These are phyloP conservation scores for Pogonophryne albipinna DNA, from an alignment of 2,797 vertebrate genomes.

Conservation along the genomic window DNA sequence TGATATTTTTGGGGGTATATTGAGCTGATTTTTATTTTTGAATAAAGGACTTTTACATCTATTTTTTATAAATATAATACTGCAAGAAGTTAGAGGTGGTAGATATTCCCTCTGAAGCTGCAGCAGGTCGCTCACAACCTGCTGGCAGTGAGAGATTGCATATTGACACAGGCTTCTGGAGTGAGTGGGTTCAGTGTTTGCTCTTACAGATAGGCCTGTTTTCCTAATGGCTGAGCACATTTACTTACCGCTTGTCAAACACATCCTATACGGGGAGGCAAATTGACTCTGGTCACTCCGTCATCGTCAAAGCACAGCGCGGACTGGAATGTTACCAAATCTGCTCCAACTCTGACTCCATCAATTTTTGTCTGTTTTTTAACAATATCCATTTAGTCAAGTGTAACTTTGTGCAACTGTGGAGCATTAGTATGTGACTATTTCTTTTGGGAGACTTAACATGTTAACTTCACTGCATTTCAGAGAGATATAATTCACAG, in stretches of 20 bases:
- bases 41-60: background rate
- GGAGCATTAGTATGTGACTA: background rate
- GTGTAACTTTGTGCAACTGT: background rate
- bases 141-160: constrained; percentile 42
- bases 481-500: background rate
- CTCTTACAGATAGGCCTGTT: constrained; percentile 78
- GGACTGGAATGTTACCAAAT: constrained; percentile 33
- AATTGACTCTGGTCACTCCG: constrained; percentile 61
- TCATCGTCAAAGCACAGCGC: constrained; percentile 38
- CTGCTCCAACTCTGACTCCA: background rate
- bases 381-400: no score
- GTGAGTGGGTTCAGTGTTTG: constrained; percentile 80
- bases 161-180: constrained; percentile 76
- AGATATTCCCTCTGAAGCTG: constrained; percentile 9
- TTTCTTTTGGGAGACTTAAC: background rate
- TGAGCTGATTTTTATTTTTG: background rate
- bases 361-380: background rate
- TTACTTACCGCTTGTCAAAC: constrained; percentile 81
- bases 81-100: background rate
- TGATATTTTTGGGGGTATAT: no score
- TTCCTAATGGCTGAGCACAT: constrained; percentile 77
- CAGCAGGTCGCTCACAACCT: constrained; percentile 37
- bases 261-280: constrained; percentile 68
- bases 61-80: no score
- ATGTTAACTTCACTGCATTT: background rate